Conservation (phyloP, 1,140 invertebrate genomes). For the Bombus turneri region DNA sequence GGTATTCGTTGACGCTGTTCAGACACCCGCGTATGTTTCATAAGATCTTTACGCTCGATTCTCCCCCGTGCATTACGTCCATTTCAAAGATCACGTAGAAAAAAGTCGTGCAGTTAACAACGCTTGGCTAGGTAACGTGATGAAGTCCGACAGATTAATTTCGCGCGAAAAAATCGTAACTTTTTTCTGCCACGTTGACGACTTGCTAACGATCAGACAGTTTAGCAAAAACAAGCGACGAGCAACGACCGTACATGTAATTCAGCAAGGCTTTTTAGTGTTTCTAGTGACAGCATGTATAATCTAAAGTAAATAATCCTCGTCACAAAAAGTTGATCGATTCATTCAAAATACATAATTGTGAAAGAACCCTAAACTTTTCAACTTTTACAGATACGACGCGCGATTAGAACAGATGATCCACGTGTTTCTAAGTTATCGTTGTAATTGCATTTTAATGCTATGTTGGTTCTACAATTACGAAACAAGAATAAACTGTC, state of each 20-base stretch:
- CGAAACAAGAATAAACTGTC: background rate
- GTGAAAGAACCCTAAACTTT: too few species aligned
- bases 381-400: too few species aligned
- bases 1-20: slow-evolving; percentile 38
- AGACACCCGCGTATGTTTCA: slow-evolving; percentile 21
- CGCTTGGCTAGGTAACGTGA: background rate
- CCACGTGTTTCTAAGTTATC: too few species aligned
- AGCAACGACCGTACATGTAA: background rate
- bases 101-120: slow-evolving; percentile 11
- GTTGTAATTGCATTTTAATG: too few species aligned
- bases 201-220: background rate
- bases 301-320: background rate
- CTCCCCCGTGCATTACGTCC: slow-evolving; percentile 24
- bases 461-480: background rate
- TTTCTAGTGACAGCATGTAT: background rate
- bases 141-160: background rate
- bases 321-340: background rate
- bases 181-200: background rate
- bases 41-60: slow-evolving; percentile 56
- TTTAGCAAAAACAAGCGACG: background rate
- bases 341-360: too few species aligned
- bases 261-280: too few species aligned
- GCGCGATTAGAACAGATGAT: too few species aligned
- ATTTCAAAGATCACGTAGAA: slow-evolving; percentile 36
- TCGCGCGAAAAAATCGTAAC: background rate